Evolutionary conservation across 2,113 vertebrate genomes (phyloP).

Genomic region (Lucifuga dentata): DNA sequence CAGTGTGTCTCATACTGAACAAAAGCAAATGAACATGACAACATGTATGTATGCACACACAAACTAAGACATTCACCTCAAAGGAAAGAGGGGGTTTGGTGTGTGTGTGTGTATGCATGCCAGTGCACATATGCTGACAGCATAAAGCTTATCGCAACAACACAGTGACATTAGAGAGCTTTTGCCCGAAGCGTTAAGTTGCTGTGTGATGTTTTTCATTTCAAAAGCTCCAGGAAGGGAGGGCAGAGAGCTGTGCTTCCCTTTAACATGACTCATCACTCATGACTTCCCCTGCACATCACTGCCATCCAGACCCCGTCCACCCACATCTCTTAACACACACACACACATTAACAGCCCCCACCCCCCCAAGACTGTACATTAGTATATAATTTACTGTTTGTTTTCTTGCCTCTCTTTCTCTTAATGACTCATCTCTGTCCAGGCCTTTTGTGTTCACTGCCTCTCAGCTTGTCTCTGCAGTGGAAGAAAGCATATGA

Average conservation of each 20-base stretch:
- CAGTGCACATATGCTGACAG: slow-evolving; percentile 26
- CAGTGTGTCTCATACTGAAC: slow-evolving; percentile 37
- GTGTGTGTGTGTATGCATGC: slow-evolving; percentile 10
- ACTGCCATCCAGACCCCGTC: slow-evolving; percentile 8
- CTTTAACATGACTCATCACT: slow-evolving; percentile 57
- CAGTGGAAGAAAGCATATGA: too few relatives aligned
- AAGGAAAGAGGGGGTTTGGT: not conserved
- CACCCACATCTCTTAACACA: not conserved
- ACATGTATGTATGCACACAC: slow-evolving; percentile 38
- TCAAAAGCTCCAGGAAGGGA: slow-evolving; percentile 25
- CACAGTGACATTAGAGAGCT: slow-evolving; percentile 55
- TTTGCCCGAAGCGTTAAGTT: slow-evolving; percentile 41
- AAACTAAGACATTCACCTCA: too few relatives aligned
- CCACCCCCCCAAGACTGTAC: not conserved
- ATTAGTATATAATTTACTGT: not conserved
- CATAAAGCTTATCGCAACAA: slow-evolving; percentile 51
- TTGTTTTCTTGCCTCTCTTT: not conserved
- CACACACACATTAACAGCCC: slow-evolving; percentile 11
- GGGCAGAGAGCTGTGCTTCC: slow-evolving; percentile 26
- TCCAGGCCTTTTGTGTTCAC: too few relatives aligned
- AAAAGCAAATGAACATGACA: too few relatives aligned
- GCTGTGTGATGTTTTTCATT: slow-evolving; percentile 12
- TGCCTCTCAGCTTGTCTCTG: too few relatives aligned
- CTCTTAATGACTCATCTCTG: not conserved
- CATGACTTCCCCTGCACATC: slow-evolving; percentile 3